Conservation (phyloP, 2,888 invertebrate genomes). For the Nomada ferruginata region DNA sequence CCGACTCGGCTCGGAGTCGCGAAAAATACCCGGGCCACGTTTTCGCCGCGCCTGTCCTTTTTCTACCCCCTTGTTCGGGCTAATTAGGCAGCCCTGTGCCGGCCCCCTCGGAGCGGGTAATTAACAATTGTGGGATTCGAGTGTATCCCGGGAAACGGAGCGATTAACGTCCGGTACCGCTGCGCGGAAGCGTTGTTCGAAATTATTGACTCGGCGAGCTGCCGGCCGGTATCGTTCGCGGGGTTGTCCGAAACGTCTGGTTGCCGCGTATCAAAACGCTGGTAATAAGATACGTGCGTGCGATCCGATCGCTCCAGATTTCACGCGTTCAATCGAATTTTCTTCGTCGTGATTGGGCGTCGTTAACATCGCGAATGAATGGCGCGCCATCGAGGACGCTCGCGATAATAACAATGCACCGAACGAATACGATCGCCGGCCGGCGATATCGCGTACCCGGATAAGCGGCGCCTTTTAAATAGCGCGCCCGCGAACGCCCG, state of each 20-base stretch:
- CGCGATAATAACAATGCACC: neutral
- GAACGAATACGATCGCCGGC: neutral
- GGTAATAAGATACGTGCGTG: neutral
- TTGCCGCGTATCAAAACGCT: neutral
- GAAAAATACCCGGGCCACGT: neutral
- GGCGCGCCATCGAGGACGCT: neutral
- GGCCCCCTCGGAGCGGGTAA: conserved; percentile 11
- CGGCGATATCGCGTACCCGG: neutral
- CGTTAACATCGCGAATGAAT: neutral
- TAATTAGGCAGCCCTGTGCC: conserved; percentile 18
- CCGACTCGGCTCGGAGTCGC: neutral
- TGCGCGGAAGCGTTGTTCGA: neutral
- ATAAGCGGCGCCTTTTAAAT: conserved; percentile 11
- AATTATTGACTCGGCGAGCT: neutral
- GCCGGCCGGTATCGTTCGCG: neutral
- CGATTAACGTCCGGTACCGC: neutral
- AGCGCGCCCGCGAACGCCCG: neutral
- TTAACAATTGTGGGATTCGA: conserved; percentile 23
- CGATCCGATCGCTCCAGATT: neutral
- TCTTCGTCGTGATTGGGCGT: too few species aligned
- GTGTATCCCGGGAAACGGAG: neutral
- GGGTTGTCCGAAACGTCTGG: neutral
- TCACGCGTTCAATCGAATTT: neutral
- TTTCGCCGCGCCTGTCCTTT: neutral
- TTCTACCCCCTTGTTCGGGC: neutral